Conservation (phyloP, 1,140 invertebrate species). For the Callitettix versicolor region DNA sequence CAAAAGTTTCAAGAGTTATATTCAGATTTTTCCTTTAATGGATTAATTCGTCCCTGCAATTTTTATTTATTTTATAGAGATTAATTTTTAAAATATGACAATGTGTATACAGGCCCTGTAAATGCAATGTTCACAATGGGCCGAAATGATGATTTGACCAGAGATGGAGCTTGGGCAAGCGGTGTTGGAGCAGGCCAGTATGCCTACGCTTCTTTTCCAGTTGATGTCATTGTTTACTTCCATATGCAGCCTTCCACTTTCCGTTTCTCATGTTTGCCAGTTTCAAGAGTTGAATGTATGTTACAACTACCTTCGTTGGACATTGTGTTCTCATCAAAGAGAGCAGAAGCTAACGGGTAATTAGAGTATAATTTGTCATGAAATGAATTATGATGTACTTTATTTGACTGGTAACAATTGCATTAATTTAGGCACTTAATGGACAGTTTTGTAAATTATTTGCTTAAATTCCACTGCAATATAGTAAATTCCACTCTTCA, state of each 20-base stretch:
- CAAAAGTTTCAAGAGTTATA: too few relatives aligned
- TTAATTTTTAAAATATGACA: neutral
- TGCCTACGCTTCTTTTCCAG: conserved; percentile 87
- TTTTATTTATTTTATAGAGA: neutral
- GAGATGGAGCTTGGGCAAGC: conserved; percentile 21
- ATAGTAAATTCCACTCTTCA: too few relatives aligned
- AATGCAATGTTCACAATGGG: conserved; percentile 29
- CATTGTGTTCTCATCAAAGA: conserved; percentile 69
- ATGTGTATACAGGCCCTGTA: conserved; percentile 24
- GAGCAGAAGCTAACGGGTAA: conserved; percentile 52
- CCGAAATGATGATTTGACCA: conserved; percentile 31
- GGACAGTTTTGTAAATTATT: neutral
- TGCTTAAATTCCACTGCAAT: too few relatives aligned
- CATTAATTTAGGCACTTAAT: too few relatives aligned
- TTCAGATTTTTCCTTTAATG: neutral
- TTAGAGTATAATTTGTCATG: too few relatives aligned
- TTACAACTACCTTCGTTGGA: conserved; percentile 90
- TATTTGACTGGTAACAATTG: neutral
- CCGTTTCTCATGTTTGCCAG: conserved; percentile 88
- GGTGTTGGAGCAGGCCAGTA: conserved; percentile 56
- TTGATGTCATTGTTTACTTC: conserved; percentile 97
- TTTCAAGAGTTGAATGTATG: conserved; percentile 92
- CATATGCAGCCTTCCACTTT: conserved; percentile 95
- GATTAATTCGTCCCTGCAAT: neutral
- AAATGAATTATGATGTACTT: too few relatives aligned